Base-by-base conservation (phyloP, 2,888 invertebrate genomes). In the Tipula unca region DNA sequence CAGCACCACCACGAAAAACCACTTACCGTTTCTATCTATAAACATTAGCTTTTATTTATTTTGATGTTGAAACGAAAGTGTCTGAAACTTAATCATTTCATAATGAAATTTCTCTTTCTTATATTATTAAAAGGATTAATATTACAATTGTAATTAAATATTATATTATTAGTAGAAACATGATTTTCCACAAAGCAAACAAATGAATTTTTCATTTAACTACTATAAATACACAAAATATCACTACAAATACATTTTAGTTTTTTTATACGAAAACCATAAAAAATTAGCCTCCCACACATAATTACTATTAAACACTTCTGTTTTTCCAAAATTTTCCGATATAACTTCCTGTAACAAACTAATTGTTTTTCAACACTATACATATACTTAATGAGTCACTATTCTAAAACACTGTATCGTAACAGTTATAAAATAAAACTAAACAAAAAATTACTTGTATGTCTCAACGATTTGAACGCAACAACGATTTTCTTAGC, bases 11-110 rank as follows among this genome's bases (percentile, higher is more conserved):
- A 69, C 13, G 69, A 69, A 69, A 69, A 69, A 69, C 69, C 69
- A 69, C 69, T 69, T 69, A 69, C 69, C 69, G 69, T 69, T 69
- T 69, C 25, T 69, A 69, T 69, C 69, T 69, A 69, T 69, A 69
- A 69, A 69, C 69, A 69, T 69, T 69, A 69, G 69, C 69, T 69
- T 69, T 69, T 69, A 69, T 69, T 69, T 69, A 69, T 69, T 69
- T 69, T 25, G 69, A 25, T 69, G 25, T 25, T 69, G 69, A 69
- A 69, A 69, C 69, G 69, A 69, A 69, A 69, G 69, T 69, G 69
- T 69, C 69, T 69, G 69, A 69, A 69, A 25, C 69, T 69, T 69
- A 69, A 69, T 69, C 69, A 69, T 69, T 69, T 69, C 69, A 25
- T 69, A 69, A 69, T 69, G 25, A 69, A 25, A 69, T 69, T 69